Conservation (phyloP, 2,113 vertebrate genomes). For the Engystomops pustulosus region DNA sequence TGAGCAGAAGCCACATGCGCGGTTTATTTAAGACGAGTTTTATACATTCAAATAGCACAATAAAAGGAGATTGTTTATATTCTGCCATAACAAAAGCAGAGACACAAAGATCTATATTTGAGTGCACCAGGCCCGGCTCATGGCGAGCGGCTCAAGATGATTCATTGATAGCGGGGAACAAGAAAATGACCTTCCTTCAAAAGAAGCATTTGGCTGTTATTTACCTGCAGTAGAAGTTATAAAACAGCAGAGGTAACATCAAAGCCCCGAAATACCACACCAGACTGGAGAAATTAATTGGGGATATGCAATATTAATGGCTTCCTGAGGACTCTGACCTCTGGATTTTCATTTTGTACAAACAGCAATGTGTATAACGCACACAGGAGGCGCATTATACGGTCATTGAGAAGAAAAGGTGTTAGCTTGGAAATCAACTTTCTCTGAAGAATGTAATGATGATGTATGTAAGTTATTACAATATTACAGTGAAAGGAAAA, state of each 20-base stretch:
- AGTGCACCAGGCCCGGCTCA: neutral
- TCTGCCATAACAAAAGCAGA: constrained; percentile 23
- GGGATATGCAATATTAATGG: neutral
- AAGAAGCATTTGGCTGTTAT: constrained; percentile 32
- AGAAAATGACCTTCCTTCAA: constrained; percentile 42
- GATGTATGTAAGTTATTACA: too few relatives aligned
- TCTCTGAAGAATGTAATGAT: too few relatives aligned
- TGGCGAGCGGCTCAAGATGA: constrained; percentile 18
- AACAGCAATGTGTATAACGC: neutral
- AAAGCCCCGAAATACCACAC: constrained; percentile 3
- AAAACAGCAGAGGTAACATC: constrained; percentile 18
- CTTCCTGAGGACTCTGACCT: neutral
- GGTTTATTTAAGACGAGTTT: constrained; percentile 33
- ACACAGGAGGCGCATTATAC: neutral
- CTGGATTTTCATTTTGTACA: too few relatives aligned
- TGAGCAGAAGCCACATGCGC: neutral
- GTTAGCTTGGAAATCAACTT: too few relatives aligned
- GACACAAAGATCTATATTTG: constrained; percentile 27
- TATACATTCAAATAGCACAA: constrained; percentile 16
- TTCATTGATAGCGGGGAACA: constrained; percentile 44
- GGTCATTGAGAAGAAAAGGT: too few relatives aligned
- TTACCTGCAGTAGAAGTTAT: constrained; percentile 33
- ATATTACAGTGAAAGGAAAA: too few relatives aligned
- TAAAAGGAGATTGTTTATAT: constrained; percentile 22
- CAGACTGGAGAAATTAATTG: neutral